Conservation (phyloP, 2,113 vertebrate species). For the Rhegmatorhina hoffmannsi region DNA sequence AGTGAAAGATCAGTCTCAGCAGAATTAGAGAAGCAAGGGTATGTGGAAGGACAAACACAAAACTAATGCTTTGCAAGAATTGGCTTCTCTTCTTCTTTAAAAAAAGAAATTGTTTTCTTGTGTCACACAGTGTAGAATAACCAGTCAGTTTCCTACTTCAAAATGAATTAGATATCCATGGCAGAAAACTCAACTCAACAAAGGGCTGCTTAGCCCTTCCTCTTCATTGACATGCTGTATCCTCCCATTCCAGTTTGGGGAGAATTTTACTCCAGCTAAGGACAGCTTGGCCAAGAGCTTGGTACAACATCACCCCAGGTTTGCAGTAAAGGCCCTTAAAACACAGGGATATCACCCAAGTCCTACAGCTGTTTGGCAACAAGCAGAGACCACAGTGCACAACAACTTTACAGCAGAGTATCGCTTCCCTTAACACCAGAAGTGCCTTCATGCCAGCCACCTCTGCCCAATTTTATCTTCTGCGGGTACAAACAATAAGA, state of each 20-base stretch:
- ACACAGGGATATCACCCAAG: too few species aligned
- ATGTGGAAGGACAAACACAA: neutral
- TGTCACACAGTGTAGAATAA: neutral
- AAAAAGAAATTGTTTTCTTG: neutral
- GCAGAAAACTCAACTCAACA: neutral
- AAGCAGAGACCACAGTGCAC: neutral
- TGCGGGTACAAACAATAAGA: neutral
- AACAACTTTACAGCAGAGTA: neutral
- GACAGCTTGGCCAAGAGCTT: neutral
- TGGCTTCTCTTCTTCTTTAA: neutral
- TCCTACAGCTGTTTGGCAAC: neutral
- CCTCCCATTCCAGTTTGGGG: rapidly evolving
- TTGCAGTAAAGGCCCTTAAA: neutral
- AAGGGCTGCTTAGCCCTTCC: neutral
- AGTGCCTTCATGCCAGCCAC: neutral
- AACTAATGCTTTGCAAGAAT: neutral
- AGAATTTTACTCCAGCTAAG: neutral
- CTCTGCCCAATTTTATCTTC: neutral
- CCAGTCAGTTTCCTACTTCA: neutral
- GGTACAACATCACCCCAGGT: neutral
- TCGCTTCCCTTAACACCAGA: neutral
- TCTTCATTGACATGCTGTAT: neutral
- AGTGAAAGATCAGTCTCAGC: neutral
- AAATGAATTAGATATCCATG: neutral
- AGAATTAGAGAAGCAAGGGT: slow-evolving; percentile 17